A percentile compares a stretch with the other conserved stretches of the same genome.
These are phyloP conservation scores for Martes martes DNA, from an alignment of 2,113 vertebrate genomes.

Conservation along the genomic window DNA sequence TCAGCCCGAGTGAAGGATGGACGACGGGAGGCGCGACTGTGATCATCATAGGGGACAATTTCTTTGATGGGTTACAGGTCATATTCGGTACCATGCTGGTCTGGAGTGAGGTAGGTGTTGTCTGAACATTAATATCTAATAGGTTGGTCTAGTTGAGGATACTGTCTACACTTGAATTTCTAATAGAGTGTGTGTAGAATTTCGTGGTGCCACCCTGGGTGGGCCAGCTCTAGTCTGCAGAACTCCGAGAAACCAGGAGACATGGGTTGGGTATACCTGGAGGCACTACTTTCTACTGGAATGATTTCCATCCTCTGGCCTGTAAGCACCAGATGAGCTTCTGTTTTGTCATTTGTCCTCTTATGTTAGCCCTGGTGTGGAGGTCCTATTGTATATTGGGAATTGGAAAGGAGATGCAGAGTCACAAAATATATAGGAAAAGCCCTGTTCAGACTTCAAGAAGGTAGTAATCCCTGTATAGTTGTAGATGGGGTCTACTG, in stretches of 20 bases:
- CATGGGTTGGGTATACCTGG: neutral
- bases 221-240: neutral
- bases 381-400: neutral
- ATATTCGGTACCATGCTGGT: conserved; percentile 99
- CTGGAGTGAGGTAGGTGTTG: conserved; percentile 97
- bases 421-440: neutral
- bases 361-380: neutral
- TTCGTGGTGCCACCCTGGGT: conserved; percentile 38
- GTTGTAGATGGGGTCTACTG: neutral
- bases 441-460: neutral
- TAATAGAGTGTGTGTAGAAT: conserved; percentile 50
- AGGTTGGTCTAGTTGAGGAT: conserved; percentile 77
- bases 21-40: conserved; percentile 97
- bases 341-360: neutral
- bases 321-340: neutral
- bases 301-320: neutral
- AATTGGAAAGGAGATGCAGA: neutral
- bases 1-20: conserved; percentile 99
- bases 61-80: conserved; percentile 98
- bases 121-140: conserved; percentile 84
- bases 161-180: conserved; percentile 66
- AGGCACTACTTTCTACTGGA: neutral
- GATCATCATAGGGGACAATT: conserved; percentile 99
- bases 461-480: neutral
- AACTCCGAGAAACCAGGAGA: neutral